Evolutionary conservation across 2,113 vertebrate genomes (phyloP), one percentile per base, ranked within the genome.

Genomic region (Phocoena sinus): DNA sequence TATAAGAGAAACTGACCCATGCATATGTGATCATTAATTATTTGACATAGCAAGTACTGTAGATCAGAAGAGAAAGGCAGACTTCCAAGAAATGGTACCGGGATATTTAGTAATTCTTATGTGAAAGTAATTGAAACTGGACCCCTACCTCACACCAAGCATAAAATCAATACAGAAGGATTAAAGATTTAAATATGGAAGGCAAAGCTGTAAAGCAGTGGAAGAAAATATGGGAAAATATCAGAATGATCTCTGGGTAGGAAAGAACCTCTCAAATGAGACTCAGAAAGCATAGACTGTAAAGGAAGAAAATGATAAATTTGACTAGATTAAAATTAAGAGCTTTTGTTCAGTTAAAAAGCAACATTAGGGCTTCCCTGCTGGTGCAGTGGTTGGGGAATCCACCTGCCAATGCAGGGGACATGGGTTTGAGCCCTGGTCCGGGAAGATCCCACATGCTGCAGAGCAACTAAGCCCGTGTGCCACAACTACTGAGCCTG

Each of bases 191-290:
- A 67, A 87, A 38, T 84, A 18, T 53, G 17, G 47, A 91, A 77
- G 85, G 9, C 31, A 76, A 58, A 38, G 8, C 17, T 95, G 3
- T 73, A 68, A 87, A 89, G 77, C 3, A 2, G 67, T 95, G 83
- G 60, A 70, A 85, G 71, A 70, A 86, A 70, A 94, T 50, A 71
- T 2, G 44, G 23, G 31, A 74, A 82, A 88, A 81, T 89, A 94
- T 11, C 13, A 50, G 28, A 79, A 60, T 73, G 63, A 38, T 28
- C 3, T 26, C 53, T 76, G 38, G 36, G 7, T 58, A 85, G 18
- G 63, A 92, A 89, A 96, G 23, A 60, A 33, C 11, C 92, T 97
- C 44, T 87, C 74, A 86, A 96, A 63, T 74, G 36, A 96, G 50
- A 60, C n/a, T 44, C 36, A 41, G 44, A 70, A 89, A 92, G 5